Percentiles rank a stretch among this genome's conserved stretches.
These are phyloP conservation scores for Phalacrocorax brasilianus DNA, from an alignment of 2,113 vertebrate species.

Conservation along the genomic window DNA sequence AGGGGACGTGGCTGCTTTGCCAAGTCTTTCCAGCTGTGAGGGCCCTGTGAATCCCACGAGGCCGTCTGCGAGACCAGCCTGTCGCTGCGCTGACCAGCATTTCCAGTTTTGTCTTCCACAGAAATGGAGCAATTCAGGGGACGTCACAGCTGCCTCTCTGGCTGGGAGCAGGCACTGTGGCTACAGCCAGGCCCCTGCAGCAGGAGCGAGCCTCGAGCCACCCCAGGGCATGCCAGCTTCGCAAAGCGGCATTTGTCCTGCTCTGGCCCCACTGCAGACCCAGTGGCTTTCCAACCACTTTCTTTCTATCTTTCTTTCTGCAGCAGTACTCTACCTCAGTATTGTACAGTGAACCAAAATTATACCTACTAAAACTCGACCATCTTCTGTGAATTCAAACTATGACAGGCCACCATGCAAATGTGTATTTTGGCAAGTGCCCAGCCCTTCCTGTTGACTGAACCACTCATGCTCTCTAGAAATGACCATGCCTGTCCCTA, in stretches of 20 bases:
- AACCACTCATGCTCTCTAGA: background rate
- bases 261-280: background rate
- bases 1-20: background rate
- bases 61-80: background rate
- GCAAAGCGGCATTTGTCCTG: background rate
- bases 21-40: background rate
- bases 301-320: background rate
- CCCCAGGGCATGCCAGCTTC: background rate
- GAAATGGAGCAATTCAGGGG: rapidly evolving
- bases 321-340: background rate
- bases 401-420: background rate
- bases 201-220: background rate
- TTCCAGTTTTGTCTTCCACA: background rate
- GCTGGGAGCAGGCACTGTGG: background rate
- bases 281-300: background rate
- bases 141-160: background rate
- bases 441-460: background rate
- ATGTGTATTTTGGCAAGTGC: background rate
- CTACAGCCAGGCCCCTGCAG: background rate
- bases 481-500: background rate
- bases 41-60: background rate
- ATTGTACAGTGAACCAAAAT: background rate
- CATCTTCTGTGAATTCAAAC: background rate
- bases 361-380: background rate
- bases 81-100: rapidly evolving